A percentile compares a stretch with the other conserved stretches of the same genome.
Conservation (phyloP, 2,888 invertebrate species). For the Metacarcinus magister region DNA sequence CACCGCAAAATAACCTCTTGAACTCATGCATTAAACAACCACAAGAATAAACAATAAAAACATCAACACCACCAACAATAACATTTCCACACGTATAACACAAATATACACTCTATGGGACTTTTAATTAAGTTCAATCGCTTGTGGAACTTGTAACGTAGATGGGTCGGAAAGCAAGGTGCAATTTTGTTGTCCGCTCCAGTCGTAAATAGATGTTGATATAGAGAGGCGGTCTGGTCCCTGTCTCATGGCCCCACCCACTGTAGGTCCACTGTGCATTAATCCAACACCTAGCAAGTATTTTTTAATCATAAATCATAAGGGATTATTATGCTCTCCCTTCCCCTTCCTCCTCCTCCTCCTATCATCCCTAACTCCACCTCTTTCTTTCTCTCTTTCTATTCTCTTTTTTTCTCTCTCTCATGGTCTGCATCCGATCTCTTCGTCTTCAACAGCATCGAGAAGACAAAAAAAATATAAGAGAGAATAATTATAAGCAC, state of each 20-base stretch:
- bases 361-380: not conserved
- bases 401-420: slow-evolving; percentile 33
- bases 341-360: not conserved
- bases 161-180: slow-evolving; percentile 33
- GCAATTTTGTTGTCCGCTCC: slow-evolving; percentile 27
- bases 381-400: slow-evolving; percentile 51
- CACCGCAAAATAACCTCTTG: not conserved
- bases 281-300: slow-evolving; percentile 42
- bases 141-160: not conserved
- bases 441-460: not conserved
- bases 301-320: slow-evolving; percentile 8
- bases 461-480: not conserved
- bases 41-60: not conserved
- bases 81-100: not conserved
- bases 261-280: not conserved
- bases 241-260: not conserved
- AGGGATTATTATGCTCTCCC: slow-evolving; percentile 4
- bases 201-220: slow-evolving; percentile 44
- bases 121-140: slow-evolving; percentile 8
- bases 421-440: not conserved
- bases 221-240: not conserved
- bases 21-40: not conserved
- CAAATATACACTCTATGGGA: not conserved
- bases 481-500: slow-evolving; percentile 11
- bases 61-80: not conserved